Evolutionary conservation across 1,140 invertebrate genomes (phyloP).

Genomic region (Cephus cinctus): DNA sequence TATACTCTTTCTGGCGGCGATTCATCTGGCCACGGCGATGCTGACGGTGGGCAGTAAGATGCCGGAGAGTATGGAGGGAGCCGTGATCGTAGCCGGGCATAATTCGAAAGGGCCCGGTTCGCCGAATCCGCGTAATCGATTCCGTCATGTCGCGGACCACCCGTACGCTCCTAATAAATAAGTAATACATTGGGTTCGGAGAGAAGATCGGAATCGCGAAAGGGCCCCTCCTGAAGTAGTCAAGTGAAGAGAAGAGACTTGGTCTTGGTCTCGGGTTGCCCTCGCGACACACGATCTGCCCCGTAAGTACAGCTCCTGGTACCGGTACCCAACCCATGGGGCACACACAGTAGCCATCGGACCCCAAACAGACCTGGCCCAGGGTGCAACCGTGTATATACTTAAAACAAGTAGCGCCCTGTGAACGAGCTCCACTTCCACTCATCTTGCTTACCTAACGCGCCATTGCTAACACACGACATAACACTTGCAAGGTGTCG

Average conservation of each 20-base stretch:
- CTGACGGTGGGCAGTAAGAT: background rate
- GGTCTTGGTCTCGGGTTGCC: constrained; percentile 28
- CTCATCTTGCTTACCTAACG: constrained; percentile 16
- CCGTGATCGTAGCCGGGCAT: constrained; percentile 16
- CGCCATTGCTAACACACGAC: constrained; percentile 28
- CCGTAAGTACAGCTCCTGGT: too few relatives aligned
- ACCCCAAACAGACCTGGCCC: too few relatives aligned
- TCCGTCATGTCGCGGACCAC: constrained; percentile 57
- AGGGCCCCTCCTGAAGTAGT: too few relatives aligned
- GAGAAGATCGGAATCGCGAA: constrained; percentile 26
- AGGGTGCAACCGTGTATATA: too few relatives aligned
- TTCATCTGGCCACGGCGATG: background rate
- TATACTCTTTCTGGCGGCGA: too few relatives aligned
- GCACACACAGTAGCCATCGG: too few relatives aligned
- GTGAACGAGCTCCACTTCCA: too few relatives aligned
- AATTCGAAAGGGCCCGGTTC: constrained; percentile 44
- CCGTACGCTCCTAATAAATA: constrained; percentile 56
- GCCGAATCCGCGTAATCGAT: constrained; percentile 57
- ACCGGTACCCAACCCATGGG: too few relatives aligned
- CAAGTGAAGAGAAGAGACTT: background rate
- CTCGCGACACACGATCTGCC: constrained; percentile 5
- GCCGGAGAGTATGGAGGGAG: background rate
- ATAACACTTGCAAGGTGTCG: constrained; percentile 49
- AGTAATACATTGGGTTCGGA: constrained; percentile 54
- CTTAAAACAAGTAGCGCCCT: too few relatives aligned